These are phyloP conservation scores for Anadara kagoshimensis DNA, from an alignment of 1,140 invertebrate species.

Conservation along the genomic window DNA sequence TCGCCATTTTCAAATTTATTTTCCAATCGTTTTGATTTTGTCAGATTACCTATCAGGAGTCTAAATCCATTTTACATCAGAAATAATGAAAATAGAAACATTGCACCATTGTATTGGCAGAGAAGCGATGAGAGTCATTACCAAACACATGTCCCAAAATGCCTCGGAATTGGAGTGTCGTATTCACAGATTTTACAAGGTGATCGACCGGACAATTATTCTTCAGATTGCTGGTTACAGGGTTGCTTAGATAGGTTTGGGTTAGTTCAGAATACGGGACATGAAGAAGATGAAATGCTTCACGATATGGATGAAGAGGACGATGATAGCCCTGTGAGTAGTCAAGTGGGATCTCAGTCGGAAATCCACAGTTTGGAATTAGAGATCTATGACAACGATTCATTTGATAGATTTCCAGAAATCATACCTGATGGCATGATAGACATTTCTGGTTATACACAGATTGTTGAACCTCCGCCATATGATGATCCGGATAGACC, in stretches of 20 bases:
- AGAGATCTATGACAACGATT: not conserved
- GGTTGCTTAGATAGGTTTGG: conserved; percentile 49
- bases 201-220: conserved; percentile 45
- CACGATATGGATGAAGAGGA: conserved; percentile 1
- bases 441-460: conserved; percentile 21
- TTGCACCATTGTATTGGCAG: too few species aligned
- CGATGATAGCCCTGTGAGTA: conserved; percentile 33
- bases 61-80: too few species aligned
- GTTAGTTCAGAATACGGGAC: not conserved
- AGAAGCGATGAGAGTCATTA: too few species aligned
- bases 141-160: conserved; percentile 39
- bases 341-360: conserved; percentile 8
- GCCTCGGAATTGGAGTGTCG: conserved; percentile 32
- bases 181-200: conserved; percentile 42
- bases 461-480: conserved; percentile 36
- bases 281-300: not conserved
- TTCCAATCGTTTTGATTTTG: too few species aligned
- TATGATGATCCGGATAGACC: conserved; percentile 41
- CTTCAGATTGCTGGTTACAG: conserved; percentile 49
- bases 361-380: not conserved
- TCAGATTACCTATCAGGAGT: too few species aligned
- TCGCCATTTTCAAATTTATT: too few species aligned
- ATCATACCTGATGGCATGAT: not conserved
- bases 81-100: too few species aligned
- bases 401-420: not conserved